Evolutionary conservation across 2,797 vertebrate species (phyloP).

Genomic region (Paramormyrops hopkinsi): DNA sequence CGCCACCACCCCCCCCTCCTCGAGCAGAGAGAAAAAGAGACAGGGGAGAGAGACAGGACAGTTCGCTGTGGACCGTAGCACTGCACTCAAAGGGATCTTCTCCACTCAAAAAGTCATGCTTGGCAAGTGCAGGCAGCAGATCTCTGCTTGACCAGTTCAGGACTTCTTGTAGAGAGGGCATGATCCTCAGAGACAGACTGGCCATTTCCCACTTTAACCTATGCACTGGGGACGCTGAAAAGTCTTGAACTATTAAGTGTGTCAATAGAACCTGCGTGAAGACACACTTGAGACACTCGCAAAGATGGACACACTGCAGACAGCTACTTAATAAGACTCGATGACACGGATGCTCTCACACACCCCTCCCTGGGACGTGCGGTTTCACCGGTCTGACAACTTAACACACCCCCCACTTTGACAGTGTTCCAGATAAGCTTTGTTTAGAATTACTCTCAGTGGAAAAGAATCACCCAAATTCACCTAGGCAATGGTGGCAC

Average conservation of each 20-base stretch:
- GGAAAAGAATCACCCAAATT: conserved; percentile 15
- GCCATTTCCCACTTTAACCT: conserved; percentile 7
- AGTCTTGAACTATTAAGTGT: background rate
- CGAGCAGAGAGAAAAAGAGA: background rate
- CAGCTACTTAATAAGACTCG: background rate
- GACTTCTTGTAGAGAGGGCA: conserved; percentile 14
- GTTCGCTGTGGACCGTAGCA: conserved; percentile 39
- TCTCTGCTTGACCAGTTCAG: conserved; percentile 23
- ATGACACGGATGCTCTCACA: conserved; percentile 36
- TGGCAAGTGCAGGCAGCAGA: conserved; percentile 34
- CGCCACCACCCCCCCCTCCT: conserved; percentile 29
- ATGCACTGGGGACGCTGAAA: background rate
- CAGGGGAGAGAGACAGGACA: conserved; percentile 29
- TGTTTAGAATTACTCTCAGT: background rate
- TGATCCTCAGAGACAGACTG: background rate
- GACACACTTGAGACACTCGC: conserved; percentile 10
- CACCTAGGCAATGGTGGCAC: conserved; percentile 27
- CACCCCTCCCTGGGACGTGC: conserved; percentile 51
- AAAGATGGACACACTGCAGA: conserved; percentile 9
- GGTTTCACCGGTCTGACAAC: conserved; percentile 65
- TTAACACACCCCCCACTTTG: conserved; percentile 47
- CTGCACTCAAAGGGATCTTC: conserved; percentile 48
- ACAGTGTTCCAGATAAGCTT: conserved; percentile 28
- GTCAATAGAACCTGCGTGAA: background rate
- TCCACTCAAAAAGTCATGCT: conserved; percentile 32